A percentile compares a stretch with the other conserved stretches of the same genome.
Conservation (phyloP, 1,140 invertebrate genomes). For the Tribolium castaneum region DNA sequence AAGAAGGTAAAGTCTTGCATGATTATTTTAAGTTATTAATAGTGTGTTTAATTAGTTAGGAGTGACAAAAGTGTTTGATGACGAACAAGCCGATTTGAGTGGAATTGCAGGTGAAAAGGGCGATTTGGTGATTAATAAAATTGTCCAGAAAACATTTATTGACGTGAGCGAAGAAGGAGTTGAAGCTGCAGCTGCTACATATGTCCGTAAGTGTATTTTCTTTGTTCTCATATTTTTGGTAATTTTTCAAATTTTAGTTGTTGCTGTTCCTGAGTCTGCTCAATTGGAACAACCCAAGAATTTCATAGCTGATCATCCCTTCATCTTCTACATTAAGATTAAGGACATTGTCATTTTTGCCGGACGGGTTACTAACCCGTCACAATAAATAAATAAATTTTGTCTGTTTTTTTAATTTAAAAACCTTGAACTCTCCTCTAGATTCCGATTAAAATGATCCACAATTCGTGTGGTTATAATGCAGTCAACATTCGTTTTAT, state of each 20-base stretch:
- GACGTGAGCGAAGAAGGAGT: constrained; percentile 77
- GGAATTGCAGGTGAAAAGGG: constrained; percentile 55
- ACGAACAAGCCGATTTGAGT: constrained; percentile 65
- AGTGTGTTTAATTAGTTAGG: constrained; percentile 49
- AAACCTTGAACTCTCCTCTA: background rate
- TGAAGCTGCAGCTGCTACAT: constrained; percentile 66
- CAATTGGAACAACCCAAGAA: constrained; percentile 9
- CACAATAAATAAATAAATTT: no score
- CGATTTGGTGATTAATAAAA: constrained; percentile 46
- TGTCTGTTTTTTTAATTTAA: no score
- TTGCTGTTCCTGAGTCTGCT: background rate
- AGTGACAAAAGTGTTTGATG: constrained; percentile 2
- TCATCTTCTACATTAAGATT: background rate
- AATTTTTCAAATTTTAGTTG: background rate
- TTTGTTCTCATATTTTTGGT: background rate
- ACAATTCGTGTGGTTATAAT: background rate
- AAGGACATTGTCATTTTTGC: background rate
- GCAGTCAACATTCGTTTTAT: background rate
- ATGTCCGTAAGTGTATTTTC: constrained; percentile 45
- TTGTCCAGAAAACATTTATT: constrained; percentile 74
- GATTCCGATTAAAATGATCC: background rate
- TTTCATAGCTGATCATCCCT: background rate
- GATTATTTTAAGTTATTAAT: background rate
- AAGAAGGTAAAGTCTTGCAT: constrained; percentile 37
- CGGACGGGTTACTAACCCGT: background rate